These are phyloP conservation scores for Dendropsophus ebraccatus DNA, from an alignment of 2,113 vertebrate species.

Conservation along the genomic window DNA sequence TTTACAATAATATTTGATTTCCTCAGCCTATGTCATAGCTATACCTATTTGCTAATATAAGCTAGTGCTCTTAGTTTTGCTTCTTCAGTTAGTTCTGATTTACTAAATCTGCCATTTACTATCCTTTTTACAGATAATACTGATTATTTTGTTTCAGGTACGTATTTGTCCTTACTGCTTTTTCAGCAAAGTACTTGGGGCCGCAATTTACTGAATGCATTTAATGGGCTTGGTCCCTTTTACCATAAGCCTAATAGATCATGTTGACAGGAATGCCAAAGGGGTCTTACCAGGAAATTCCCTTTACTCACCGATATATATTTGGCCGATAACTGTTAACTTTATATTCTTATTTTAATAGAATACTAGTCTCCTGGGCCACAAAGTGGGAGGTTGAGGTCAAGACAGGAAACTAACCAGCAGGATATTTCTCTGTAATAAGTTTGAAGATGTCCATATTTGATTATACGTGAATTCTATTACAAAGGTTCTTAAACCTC, in stretches of 20 bases:
- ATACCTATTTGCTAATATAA: neutral
- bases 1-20: neutral
- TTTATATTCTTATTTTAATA: slow-evolving; percentile 38
- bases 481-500: slow-evolving; percentile 40
- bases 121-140: slow-evolving; percentile 75
- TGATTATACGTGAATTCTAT: slow-evolving; percentile 45
- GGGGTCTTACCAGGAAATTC: slow-evolving; percentile 45
- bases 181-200: neutral
- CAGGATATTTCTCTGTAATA: slow-evolving; percentile 32
- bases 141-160: slow-evolving; percentile 79
- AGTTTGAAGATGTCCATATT: slow-evolving; percentile 42
- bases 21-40: neutral
- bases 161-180: slow-evolving; percentile 65
- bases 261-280: slow-evolving; percentile 56
- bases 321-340: slow-evolving; percentile 36
- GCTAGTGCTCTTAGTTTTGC: slow-evolving; percentile 11
- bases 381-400: neutral
- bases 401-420: slow-evolving; percentile 34
- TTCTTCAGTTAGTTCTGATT: slow-evolving; percentile 4
- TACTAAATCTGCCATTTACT: slow-evolving; percentile 63
- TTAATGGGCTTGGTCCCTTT: slow-evolving; percentile 1
- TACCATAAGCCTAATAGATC: slow-evolving; percentile 54
- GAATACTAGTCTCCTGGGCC: slow-evolving; percentile 41
- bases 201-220: neutral
- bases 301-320: slow-evolving; percentile 37